Percentiles rank a stretch among this genome's conserved stretches.
These are phyloP conservation scores for Pherbina coryleti DNA, from an alignment of 2,888 invertebrate genomes.

Conservation along the genomic window DNA sequence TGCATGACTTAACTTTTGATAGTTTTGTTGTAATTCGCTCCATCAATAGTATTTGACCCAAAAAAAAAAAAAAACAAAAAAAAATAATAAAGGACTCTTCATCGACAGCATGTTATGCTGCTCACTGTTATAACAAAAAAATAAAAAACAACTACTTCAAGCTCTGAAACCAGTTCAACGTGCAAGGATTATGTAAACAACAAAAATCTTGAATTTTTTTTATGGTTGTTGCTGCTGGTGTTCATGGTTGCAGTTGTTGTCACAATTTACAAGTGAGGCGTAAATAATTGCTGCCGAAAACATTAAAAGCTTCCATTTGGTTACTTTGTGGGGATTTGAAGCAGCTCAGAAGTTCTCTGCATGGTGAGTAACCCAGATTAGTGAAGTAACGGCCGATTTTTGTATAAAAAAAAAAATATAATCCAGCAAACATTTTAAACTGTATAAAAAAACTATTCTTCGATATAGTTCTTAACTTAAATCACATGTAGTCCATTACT, in stretches of 20 bases:
- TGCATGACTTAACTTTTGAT: background rate
- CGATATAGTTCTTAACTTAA: no score
- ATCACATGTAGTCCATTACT: no score
- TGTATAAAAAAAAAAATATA: background rate
- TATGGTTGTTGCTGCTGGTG: background rate
- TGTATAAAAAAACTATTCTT: no score
- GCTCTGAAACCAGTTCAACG: background rate
- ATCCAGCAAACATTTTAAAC: no score
- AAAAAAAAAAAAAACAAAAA: no score
- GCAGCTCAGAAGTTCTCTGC: background rate
- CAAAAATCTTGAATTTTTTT: background rate
- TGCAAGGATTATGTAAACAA: constrained; percentile 33
- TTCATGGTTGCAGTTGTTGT: no score
- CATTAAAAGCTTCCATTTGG: background rate
- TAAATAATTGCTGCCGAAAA: background rate
- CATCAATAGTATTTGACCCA: background rate
- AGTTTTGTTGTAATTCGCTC: background rate
- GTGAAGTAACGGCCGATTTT: background rate
- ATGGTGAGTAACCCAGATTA: constrained; percentile 13
- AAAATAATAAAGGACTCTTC: no score
- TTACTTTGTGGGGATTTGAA: constrained; percentile 1
- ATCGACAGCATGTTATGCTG: no score
- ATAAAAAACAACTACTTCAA: background rate
- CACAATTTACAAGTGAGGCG: background rate
- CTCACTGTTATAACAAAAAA: constrained; percentile 1